Evolutionary conservation across 2,888 invertebrate species (phyloP).

Genomic region (Calliopum simillimum): DNA sequence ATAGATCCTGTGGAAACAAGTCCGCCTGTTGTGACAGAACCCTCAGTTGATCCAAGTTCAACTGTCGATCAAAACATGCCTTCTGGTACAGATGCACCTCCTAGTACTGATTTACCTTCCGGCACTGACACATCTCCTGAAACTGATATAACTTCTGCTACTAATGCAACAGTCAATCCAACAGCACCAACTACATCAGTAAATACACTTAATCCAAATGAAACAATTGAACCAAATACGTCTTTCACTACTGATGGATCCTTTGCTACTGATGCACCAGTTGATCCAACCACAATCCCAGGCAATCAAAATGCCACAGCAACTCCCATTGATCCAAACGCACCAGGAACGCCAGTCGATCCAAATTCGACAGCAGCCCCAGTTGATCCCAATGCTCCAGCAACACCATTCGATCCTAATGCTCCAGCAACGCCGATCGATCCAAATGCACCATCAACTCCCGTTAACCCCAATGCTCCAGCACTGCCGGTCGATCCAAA

Average conservation of each 20-base stretch:
- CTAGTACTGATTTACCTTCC: slow-evolving; percentile 15
- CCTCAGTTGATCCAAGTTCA: slow-evolving; percentile 25
- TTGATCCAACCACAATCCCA: slow-evolving; percentile 33
- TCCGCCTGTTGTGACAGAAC: slow-evolving; percentile 7
- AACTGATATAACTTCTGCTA: slow-evolving; percentile 30
- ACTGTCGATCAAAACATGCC: slow-evolving; percentile 30
- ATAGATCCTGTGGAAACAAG: slow-evolving; percentile 36
- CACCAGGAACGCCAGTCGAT: slow-evolving; percentile 20
- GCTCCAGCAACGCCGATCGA: slow-evolving; percentile 34
- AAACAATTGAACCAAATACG: slow-evolving; percentile 19
- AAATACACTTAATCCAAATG: slow-evolving; percentile 18
- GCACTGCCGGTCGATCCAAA: slow-evolving; percentile 37
- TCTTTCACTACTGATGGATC: slow-evolving; percentile 20
- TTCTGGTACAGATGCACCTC: slow-evolving; percentile 30
- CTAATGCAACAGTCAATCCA: slow-evolving; percentile 33
- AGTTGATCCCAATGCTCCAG: slow-evolving; percentile 26
- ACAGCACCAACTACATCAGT: not conserved
- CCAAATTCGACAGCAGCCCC: slow-evolving; percentile 29
- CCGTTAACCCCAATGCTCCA: slow-evolving; percentile 26
- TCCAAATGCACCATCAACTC: slow-evolving; percentile 42
- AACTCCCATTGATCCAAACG: slow-evolving; percentile 24
- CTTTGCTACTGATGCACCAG: slow-evolving; percentile 21
- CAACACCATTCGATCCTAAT: slow-evolving; percentile 26
- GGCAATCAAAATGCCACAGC: slow-evolving; percentile 37
- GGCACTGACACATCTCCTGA: slow-evolving; percentile 20